These are phyloP conservation scores for Drosophila leonis DNA, from an alignment of 2,888 invertebrate genomes.

Conservation along the genomic window DNA sequence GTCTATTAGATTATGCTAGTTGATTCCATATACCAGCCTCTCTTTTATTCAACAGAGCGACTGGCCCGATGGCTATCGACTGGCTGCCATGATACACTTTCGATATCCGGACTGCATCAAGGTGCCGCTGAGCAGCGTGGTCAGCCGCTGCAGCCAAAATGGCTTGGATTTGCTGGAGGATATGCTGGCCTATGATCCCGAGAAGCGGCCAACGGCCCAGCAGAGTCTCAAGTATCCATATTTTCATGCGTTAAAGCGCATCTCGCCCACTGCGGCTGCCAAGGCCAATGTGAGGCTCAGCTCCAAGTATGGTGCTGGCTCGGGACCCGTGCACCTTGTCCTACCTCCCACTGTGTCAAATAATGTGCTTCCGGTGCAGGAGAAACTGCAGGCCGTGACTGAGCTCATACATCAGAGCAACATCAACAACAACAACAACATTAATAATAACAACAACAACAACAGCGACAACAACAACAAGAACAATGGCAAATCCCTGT, in stretches of 20 bases:
- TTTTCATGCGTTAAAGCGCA: slow-evolving; percentile 84
- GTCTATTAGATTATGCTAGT: not conserved
- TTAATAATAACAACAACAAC: slow-evolving; percentile 49
- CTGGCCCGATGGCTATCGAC: slow-evolving; percentile 97
- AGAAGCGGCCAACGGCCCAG: slow-evolving; percentile 95
- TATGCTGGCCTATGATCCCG: slow-evolving; percentile 96
- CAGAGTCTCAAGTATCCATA: slow-evolving; percentile 91
- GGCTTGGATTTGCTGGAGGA: slow-evolving; percentile 94
- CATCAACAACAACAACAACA: slow-evolving; percentile 50
- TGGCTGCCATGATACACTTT: slow-evolving; percentile 97
- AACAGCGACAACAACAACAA: slow-evolving; percentile 54
- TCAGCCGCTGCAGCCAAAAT: slow-evolving; percentile 93
- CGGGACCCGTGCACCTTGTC: slow-evolving; percentile 38
- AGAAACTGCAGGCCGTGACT: slow-evolving; percentile 79
- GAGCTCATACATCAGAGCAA: slow-evolving; percentile 76
- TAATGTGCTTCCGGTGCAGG: slow-evolving; percentile 83
- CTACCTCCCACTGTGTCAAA: slow-evolving; percentile 74
- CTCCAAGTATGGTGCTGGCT: slow-evolving; percentile 71
- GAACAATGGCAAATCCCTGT: slow-evolving; percentile 42
- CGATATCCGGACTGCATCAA: slow-evolving; percentile 96
- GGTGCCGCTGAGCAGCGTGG: slow-evolving; percentile 92
- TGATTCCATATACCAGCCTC: not conserved
- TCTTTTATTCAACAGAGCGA: slow-evolving; percentile 87
- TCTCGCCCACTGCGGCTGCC: slow-evolving; percentile 82
- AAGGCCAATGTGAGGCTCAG: slow-evolving; percentile 78